Base-by-base conservation (phyloP, 2,888 invertebrate species). In the Trilocha varians region DNA sequence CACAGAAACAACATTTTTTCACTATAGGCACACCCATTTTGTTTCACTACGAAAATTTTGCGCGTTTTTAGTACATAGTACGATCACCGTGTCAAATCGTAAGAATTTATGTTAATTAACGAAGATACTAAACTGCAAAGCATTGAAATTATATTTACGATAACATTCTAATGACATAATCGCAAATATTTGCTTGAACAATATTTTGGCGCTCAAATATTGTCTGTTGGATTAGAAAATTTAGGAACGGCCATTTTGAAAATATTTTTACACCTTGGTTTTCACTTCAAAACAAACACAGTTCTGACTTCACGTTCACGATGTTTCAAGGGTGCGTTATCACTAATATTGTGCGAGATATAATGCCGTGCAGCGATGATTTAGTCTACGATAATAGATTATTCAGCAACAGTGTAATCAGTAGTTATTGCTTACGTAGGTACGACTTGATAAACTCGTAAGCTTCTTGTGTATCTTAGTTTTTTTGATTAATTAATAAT, bases 11-110 rank as follows among this genome's bases (percentile, higher is more conserved):
- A 44, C 83, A 85, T 3, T 52, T 72, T 11, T 70, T 71, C 47
- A 84, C 67, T 62, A 82, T 79, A 1, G 84, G 84, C 46, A 84
- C 79, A 43, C 84, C 65, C 84, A 85, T 84, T 44, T 48, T 53
- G 9, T 36, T 6, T 32, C 16, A n/a, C 16, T n/a, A 14, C 5
- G 11, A 14, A 36, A 40, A 40, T 17, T 17, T n/a, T n/a, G n/a
- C n/a, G n/a, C n/a, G n/a, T n/a, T n/a, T n/a, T n/a, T n/a, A n/a
- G n/a, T n/a, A n/a, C n/a, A n/a, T n/a, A n/a, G n/a, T n/a, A n/a
- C n/a, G n/a, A n/a, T n/a, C n/a, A n/a, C n/a, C n/a, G n/a, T n/a
- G n/a, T n/a, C n/a, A n/a, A n/a, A n/a, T n/a, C n/a, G n/a, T n/a
- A n/a, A n/a, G n/a, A n/a, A n/a, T n/a, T n/a, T n/a, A n/a, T n/a